Evolutionary conservation across 2,888 invertebrate species (phyloP).

Genomic region (Philereme transversata): DNA sequence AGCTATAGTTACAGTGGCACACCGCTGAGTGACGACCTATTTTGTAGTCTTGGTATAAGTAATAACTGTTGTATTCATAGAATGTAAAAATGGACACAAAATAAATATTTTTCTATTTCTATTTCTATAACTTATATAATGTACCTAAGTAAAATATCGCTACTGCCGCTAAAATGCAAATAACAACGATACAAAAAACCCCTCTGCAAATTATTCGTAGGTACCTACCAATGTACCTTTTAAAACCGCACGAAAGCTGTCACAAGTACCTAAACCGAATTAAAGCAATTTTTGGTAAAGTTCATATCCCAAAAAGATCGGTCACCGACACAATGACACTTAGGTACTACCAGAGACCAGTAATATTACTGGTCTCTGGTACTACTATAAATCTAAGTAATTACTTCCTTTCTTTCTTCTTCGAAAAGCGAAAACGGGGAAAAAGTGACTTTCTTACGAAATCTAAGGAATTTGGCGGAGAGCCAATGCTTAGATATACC

Average conservation of each 20-base stretch:
- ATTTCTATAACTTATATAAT: too few relatives aligned
- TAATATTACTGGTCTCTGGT: too few relatives aligned
- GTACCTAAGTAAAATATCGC: neutral
- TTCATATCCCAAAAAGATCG: constrained; percentile 36
- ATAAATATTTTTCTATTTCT: too few relatives aligned
- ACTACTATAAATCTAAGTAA: constrained; percentile 78
- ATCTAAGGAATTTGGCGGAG: constrained; percentile 60
- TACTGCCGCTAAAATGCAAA: constrained; percentile 5
- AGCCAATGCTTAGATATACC: constrained; percentile 60
- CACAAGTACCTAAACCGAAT: constrained; percentile 28
- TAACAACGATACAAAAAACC: constrained; percentile 12
- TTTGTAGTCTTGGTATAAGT: too few relatives aligned
- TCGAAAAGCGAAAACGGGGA: constrained; percentile 60
- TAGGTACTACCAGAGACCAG: too few relatives aligned
- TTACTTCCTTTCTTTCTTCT: constrained; percentile 69
- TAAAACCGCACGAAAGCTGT: constrained; percentile 15
- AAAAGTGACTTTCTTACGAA: constrained; percentile 67
- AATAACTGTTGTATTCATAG: too few relatives aligned
- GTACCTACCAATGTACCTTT: constrained; percentile 18
- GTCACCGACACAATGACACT: constrained; percentile 46
- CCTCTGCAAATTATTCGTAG: constrained; percentile 12
- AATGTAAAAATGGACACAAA: too few relatives aligned
- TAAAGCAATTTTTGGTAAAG: constrained; percentile 35
- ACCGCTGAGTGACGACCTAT: too few relatives aligned
- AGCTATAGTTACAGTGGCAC: too few relatives aligned